These are phyloP conservation scores for Teleopsis dalmanni DNA, from an alignment of 1,140 invertebrate genomes.

Conservation along the genomic window DNA sequence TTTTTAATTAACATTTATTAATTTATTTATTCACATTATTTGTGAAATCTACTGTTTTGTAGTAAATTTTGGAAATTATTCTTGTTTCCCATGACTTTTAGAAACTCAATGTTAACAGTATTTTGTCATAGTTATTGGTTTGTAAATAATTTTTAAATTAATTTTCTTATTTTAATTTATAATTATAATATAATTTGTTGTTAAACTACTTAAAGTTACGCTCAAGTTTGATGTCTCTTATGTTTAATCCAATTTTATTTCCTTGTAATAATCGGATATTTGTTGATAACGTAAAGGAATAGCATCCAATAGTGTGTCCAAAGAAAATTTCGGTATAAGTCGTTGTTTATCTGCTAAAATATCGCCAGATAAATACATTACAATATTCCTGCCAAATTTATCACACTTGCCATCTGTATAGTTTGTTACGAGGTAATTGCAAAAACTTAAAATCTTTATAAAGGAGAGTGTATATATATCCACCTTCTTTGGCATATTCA, in stretches of 20 bases:
- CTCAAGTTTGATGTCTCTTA: constrained; percentile 19
- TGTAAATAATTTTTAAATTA: too few species aligned
- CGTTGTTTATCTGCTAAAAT: constrained; percentile 40
- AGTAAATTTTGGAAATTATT: too few species aligned
- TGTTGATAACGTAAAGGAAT: constrained; percentile 41
- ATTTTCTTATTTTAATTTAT: too few species aligned
- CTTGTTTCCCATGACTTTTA: too few species aligned
- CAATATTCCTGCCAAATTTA: constrained; percentile 36
- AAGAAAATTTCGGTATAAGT: constrained; percentile 39
- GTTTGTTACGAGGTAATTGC: constrained; percentile 40
- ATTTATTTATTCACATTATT: too few species aligned
- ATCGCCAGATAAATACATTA: constrained; percentile 41
- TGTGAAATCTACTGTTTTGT: too few species aligned
- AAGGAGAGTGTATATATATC: constrained; percentile 39
- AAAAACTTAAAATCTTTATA: constrained; percentile 40
- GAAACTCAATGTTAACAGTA: too few species aligned
- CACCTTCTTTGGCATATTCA: constrained; percentile 62
- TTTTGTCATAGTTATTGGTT: too few species aligned
- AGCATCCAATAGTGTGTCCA: constrained; percentile 38
- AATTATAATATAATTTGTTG: too few species aligned
- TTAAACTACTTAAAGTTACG: constrained; percentile 1
- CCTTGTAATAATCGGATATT: constrained; percentile 40
- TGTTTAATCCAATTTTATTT: constrained; percentile 43
- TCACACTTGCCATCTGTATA: constrained; percentile 37
- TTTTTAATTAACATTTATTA: too few species aligned